Base-by-base conservation (phyloP, 2,113 vertebrate genomes). In the Ciconia maguari region DNA sequence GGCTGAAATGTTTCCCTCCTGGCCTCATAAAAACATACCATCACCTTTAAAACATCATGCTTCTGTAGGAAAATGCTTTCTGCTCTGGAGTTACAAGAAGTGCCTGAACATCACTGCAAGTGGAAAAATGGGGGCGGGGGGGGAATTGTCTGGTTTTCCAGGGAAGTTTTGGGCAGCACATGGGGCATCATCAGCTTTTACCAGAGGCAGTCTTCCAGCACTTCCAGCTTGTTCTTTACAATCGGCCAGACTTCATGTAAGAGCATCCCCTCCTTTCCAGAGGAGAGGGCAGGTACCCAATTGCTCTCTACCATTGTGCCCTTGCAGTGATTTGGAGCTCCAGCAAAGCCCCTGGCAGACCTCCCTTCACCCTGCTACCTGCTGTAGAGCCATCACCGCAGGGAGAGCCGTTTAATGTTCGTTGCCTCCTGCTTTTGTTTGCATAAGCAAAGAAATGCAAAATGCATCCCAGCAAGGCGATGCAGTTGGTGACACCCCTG, bases 1-100 rank as follows among this genome's bases (percentile, higher is more conserved):
- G 80, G 48, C 61, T n/a, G 54, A 83, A 89, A 78, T 76, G 83
- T 84, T 91, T 96, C 83, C 81, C 87, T 95, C 57, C 74, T 84
- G 70, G 83, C 81, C 89, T 95, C 83, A 65, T 94, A 65, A 85
- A 94, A 92, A 87, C 81, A 87, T 42, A 54, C 66, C 64, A 65
- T 66, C 87, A 87, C 81, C 87, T 96, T 58, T 26, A 57, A 84
- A 92, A 87, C 46, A 11, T 65, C 57, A 3, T 7, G 32, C 24
- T 85, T 34, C 84, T 80, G 58, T 3, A 54, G 74, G 11, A 64
- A 79, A 82, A 52, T 11, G n/a, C 1, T n/a, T 83, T 86, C 48
- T 94, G 68, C 36, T 68, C 66, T 80, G 70, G 29, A 72, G 22
- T 79, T 80, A 42, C 5, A 64, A 92, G 78, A 51, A 55, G n/a